Conservation (phyloP, 2,797 vertebrate species). For the Paguma larvata region DNA sequence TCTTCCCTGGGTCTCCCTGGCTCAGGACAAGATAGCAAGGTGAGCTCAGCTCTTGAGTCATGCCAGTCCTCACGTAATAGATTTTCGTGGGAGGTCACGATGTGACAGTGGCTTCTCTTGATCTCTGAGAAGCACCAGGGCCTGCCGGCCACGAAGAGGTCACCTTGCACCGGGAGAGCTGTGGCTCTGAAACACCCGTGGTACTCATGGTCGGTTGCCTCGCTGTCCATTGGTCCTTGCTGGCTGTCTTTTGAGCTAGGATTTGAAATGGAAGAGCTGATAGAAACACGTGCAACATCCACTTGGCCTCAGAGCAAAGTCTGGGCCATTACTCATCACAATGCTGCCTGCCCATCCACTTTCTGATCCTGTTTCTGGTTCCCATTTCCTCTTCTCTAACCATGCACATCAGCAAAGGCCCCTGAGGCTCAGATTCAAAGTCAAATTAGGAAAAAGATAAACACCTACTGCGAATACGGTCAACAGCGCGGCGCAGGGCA, state of each 20-base stretch:
- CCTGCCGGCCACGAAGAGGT: background rate
- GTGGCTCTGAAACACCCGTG: accelerated
- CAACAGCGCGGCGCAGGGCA: background rate
- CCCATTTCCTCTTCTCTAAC: background rate
- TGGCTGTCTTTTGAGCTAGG: background rate
- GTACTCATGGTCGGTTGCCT: accelerated
- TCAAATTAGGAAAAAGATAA: background rate
- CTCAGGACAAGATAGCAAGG: background rate
- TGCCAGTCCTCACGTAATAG: background rate
- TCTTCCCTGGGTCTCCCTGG: background rate
- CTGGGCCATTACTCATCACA: too few relatives aligned
- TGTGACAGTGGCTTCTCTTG: background rate
- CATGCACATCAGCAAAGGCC: background rate
- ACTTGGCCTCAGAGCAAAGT: background rate
- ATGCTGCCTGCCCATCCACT: too few relatives aligned
- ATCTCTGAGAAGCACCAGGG: background rate
- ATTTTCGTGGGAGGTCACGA: background rate
- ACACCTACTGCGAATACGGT: background rate
- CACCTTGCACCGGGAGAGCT: background rate
- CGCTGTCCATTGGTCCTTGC: background rate
- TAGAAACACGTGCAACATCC: background rate
- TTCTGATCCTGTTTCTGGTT: background rate
- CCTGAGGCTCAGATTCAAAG: background rate
- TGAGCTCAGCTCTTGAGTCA: background rate
- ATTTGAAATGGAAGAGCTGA: background rate